These are phyloP conservation scores for Triplophysa dalaica DNA, from an alignment of 2,113 vertebrate species.

Conservation along the genomic window DNA sequence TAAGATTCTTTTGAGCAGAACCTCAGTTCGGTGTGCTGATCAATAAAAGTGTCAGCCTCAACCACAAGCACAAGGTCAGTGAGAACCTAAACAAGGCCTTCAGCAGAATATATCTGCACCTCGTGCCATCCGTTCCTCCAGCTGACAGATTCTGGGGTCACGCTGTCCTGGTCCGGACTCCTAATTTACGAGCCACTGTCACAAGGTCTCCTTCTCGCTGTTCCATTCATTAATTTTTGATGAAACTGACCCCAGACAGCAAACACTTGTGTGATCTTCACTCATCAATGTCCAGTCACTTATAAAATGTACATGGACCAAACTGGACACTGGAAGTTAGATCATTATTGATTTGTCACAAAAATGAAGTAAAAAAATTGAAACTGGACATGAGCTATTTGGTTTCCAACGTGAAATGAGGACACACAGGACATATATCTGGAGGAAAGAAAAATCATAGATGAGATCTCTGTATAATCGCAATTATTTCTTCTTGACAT, in stretches of 20 bases:
- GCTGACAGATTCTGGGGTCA: constrained; percentile 29
- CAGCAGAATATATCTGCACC: constrained; percentile 54
- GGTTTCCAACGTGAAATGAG: no score
- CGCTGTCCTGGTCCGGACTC: constrained; percentile 27
- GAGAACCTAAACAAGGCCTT: constrained; percentile 58
- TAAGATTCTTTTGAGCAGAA: constrained; percentile 24
- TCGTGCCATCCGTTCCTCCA: constrained; percentile 33
- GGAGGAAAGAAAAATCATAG: no score
- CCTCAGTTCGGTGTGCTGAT: constrained; percentile 49
- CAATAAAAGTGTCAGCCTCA: constrained; percentile 59
- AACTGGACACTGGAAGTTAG: neutral
- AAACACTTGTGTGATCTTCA: constrained; percentile 39
- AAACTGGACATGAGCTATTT: no score
- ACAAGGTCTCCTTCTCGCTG: constrained; percentile 13
- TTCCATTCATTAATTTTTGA: constrained; percentile 29
- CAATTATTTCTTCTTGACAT: no score
- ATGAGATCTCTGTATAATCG: no score
- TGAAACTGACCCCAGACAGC: constrained; percentile 18
- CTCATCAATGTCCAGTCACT: constrained; percentile 12
- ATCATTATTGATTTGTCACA: neutral
- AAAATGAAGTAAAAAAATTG: neutral
- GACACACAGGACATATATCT: no score
- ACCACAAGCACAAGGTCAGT: constrained; percentile 61
- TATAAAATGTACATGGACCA: neutral
- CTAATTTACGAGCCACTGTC: constrained; percentile 34